Evolutionary conservation across 2,888 invertebrate genomes (phyloP).

Genomic region (Phytoseiulus persimilis): DNA sequence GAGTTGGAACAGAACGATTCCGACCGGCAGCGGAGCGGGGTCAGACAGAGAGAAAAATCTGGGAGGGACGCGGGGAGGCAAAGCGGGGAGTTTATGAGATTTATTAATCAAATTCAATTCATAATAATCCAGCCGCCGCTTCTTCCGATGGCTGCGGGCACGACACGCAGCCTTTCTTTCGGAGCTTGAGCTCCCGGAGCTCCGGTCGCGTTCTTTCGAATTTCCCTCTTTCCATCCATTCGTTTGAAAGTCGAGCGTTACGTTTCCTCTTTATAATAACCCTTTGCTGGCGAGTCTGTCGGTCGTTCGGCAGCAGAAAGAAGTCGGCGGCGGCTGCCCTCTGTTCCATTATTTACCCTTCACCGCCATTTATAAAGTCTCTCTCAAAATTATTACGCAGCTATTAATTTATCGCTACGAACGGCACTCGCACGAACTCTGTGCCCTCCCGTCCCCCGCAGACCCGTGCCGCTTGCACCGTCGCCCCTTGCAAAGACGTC

Average conservation of each 20-base stretch:
- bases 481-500: not conserved
- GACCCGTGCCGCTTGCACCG: not conserved
- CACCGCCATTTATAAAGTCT: constrained; percentile 36
- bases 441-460: constrained; percentile 9
- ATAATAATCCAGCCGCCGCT: constrained; percentile 30
- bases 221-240: constrained; percentile 10
- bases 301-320: not conserved
- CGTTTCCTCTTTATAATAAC: constrained; percentile 33
- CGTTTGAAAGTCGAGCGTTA: constrained; percentile 26
- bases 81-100: constrained; percentile 26
- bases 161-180: not conserved
- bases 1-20: not conserved
- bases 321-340: not conserved
- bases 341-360: constrained; percentile 38
- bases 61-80: not conserved
- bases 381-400: constrained; percentile 36
- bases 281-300: not conserved
- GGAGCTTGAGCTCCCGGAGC: not conserved
- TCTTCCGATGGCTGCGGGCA: not conserved
- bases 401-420: constrained; percentile 37
- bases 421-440: constrained; percentile 8
- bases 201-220: not conserved
- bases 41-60: not conserved
- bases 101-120: constrained; percentile 39
- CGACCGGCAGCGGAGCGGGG: not conserved